Percentiles rank a stretch among this genome's conserved stretches.
Conservation (phyloP, 1,140 invertebrate genomes). For the Ganaspis sp. region DNA sequence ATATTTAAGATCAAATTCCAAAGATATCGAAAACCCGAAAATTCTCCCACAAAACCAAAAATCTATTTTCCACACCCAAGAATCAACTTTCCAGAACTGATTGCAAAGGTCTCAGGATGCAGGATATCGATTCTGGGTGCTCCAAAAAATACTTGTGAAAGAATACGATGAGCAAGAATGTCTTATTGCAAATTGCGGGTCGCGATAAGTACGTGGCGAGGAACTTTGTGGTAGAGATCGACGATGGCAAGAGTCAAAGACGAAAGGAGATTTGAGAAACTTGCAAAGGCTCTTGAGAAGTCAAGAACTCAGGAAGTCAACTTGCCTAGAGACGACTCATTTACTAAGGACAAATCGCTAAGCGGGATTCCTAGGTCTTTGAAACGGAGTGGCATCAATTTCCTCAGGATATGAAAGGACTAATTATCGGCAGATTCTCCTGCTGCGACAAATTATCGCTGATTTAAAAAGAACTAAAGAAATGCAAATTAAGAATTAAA, state of each 20-base stretch:
- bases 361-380: not conserved
- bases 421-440: not conserved
- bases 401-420: not conserved
- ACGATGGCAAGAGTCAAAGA: conserved; percentile 19
- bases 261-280: conserved; percentile 32
- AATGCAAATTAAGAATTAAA: not conserved
- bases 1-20: too few species aligned
- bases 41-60: conserved; percentile 64
- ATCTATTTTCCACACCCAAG: conserved; percentile 51
- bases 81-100: conserved; percentile 46
- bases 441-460: not conserved
- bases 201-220: conserved; percentile 21
- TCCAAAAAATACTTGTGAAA: conserved; percentile 38
- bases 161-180: conserved; percentile 35
- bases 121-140: not conserved
- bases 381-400: not conserved
- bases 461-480: not conserved
- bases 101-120: not conserved
- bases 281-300: not conserved
- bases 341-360: not conserved
- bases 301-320: not conserved
- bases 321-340: not conserved
- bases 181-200: conserved; percentile 54
- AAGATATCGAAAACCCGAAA: too few species aligned
- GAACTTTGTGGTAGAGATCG: conserved; percentile 26